phyloP scores from a whole-genome alignment of 2,888 invertebrate species.

The Tuberolachnus salignus region DNA sequence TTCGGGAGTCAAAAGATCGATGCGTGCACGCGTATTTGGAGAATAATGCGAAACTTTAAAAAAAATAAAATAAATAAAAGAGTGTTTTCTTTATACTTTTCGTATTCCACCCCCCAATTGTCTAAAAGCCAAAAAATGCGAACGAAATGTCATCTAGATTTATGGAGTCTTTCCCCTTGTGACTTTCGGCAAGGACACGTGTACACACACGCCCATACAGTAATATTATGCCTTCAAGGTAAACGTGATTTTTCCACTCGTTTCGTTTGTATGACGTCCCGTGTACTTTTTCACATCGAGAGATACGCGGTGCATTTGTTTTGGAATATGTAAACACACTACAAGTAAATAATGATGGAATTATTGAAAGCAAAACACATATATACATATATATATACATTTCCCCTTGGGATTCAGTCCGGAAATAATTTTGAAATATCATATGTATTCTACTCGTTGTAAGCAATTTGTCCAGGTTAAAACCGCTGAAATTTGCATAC shows the following conservation, averaged over 20 bases:
- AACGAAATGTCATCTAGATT: slow-evolving; percentile 53
- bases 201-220: slow-evolving; percentile 31
- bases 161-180: slow-evolving; percentile 48
- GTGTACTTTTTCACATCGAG: slow-evolving; percentile 25
- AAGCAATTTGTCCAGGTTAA: background rate
- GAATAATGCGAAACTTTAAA: slow-evolving; percentile 18
- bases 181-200: slow-evolving; percentile 45
- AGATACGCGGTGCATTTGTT: slow-evolving; percentile 53
- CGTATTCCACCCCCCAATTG: slow-evolving; percentile 28
- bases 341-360: slow-evolving; percentile 45
- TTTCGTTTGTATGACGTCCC: slow-evolving; percentile 15
- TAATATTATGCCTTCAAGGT: slow-evolving; percentile 50
- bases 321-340: slow-evolving; percentile 44
- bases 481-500: background rate
- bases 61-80: slow-evolving; percentile 7
- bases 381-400: no score
- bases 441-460: background rate
- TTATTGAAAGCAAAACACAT: slow-evolving; percentile 40
- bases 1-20: background rate
- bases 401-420: slow-evolving; percentile 24
- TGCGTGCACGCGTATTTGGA: background rate
- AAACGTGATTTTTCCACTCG: slow-evolving; percentile 52
- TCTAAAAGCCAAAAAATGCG: slow-evolving; percentile 50
- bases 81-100: slow-evolving; percentile 20
- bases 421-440: slow-evolving; percentile 6